Base-by-base conservation (phyloP, 2,888 invertebrate species). In the Limnephilus lunatus region DNA sequence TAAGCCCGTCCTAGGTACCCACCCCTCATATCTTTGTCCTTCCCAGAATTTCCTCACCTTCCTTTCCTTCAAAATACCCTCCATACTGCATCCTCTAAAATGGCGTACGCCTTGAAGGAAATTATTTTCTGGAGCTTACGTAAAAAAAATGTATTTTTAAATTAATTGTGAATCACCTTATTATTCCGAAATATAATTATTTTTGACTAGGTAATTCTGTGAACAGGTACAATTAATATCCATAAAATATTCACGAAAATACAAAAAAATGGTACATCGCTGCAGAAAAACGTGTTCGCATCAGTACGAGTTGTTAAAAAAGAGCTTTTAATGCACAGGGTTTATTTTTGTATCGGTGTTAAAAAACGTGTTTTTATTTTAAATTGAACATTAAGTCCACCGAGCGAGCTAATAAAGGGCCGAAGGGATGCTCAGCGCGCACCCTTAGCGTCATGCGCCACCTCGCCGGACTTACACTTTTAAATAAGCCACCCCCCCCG, bases 401-500 rank as follows among this genome's bases (percentile, higher is more conserved):
- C 53, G 68, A 53, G 87, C 31, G 68, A 25, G 53, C 31, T 53
- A 87, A 31, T 87, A 87, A 87, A 53, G 87, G 68, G 25, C 19
- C 39, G 44, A 44, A n/a, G 44, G 87, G 87, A 53, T 9, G 19
- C 19, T 32, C 53, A 7, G 9, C 14, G 53, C 68, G 32, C 53
- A 53, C 48, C 48, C 35, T 35, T 44, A 35, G 30, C 32, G 35
- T 25, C 86, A n/a, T 25, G 30, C 32, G 35, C 35, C 86, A 39
- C 39, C 35, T 15, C 12, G 48, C 31, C n/a, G 68, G 87, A 68
- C 87, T 53, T 68, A 68, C 87, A 87, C 87, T 87, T 86, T 87
- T 87, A 87, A 87, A 87, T 81, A 89, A 89, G 25, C 92, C 92
- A n/a, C 68, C 68, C 82, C 82, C 35, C 85, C 82, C 44, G 80